Percentiles rank a stretch among this genome's conserved stretches.
These are phyloP conservation scores for Chiloscyllium punctatum DNA, from an alignment of 2,797 vertebrate species.

Conservation along the genomic window DNA sequence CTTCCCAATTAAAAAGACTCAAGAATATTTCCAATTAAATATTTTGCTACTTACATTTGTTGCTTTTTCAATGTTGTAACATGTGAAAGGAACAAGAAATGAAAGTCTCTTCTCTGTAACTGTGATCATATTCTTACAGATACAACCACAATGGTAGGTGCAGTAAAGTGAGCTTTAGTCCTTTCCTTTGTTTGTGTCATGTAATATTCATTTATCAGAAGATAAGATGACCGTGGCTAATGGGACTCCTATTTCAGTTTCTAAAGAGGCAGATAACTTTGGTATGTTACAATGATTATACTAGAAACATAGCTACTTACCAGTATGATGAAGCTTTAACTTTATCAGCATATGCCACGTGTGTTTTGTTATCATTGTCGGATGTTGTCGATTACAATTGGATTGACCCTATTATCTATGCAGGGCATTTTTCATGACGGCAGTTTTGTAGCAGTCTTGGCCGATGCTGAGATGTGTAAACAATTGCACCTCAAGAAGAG, in stretches of 20 bases:
- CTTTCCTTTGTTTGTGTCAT: conserved; percentile 14
- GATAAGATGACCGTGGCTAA: neutral
- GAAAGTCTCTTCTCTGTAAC: neutral
- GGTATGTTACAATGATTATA: neutral
- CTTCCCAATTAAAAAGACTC: neutral
- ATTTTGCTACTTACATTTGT: conserved; percentile 15
- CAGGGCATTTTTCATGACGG: neutral
- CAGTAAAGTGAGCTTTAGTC: neutral
- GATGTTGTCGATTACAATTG: neutral
- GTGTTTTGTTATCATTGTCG: neutral
- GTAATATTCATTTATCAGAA: conserved; percentile 20
- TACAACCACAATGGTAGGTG: neutral
- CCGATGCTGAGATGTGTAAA: no score
- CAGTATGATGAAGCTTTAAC: neutral
- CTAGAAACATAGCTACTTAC: neutral
- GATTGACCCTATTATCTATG: neutral
- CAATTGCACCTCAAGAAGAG: no score
- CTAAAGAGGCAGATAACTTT: neutral
- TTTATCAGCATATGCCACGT: neutral
- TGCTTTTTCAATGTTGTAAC: neutral
- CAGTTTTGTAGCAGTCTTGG: no score
- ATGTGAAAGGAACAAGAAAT: neutral
- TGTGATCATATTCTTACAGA: neutral
- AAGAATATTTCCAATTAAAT: neutral
- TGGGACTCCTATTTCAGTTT: conserved; percentile 2